These are phyloP conservation scores for Ophraella communa DNA, from an alignment of 2,888 invertebrate species.

Conservation along the genomic window DNA sequence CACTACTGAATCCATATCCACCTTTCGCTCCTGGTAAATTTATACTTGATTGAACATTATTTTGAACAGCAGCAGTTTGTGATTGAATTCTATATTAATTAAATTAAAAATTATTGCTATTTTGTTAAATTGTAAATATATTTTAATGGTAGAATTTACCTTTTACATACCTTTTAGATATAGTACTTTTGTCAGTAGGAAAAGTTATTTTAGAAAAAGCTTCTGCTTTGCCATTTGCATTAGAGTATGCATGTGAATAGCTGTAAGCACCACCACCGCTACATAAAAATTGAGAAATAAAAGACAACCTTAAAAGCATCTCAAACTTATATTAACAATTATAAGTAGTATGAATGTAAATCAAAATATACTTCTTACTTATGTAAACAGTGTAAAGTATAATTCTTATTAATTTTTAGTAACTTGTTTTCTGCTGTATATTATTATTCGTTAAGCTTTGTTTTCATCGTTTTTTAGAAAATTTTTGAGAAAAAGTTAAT, in stretches of 20 bases:
- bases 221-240: constrained; percentile 42
- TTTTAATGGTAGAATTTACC: no score
- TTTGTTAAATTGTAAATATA: background rate
- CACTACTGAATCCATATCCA: constrained; percentile 32
- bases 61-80: background rate
- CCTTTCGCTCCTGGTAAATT: constrained; percentile 19
- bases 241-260: constrained; percentile 47
- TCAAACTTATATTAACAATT: background rate
- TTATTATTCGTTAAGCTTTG: no score
- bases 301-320: background rate
- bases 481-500: no score
- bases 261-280: constrained; percentile 45
- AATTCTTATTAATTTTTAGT: no score
- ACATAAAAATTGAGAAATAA: constrained; percentile 33
- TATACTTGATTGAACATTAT: background rate
- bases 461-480: no score
- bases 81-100: constrained; percentile 10
- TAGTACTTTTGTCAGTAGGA: background rate
- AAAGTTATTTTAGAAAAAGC: constrained; percentile 49
- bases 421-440: no score
- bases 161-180: constrained; percentile 35
- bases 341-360: no score
- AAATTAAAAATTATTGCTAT: background rate
- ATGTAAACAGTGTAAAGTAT: no score
- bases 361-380: no score